Evolutionary conservation across 2,113 vertebrate species (phyloP).

Genomic region (Smithornis capensis): DNA sequence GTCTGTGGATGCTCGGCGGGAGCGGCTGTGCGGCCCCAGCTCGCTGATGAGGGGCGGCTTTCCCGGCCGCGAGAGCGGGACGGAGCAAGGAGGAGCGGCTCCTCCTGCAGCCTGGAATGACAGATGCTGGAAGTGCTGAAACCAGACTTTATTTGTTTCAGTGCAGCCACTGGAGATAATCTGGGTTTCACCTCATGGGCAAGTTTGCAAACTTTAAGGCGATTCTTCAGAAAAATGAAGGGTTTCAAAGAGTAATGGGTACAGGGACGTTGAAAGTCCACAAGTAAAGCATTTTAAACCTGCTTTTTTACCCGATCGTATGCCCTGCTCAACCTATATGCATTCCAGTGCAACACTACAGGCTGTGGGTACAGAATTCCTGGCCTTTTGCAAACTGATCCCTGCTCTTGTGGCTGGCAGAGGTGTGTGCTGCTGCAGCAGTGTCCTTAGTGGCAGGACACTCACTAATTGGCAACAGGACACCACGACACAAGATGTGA

Average conservation of each 20-base stretch:
- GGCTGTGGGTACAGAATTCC: neutral
- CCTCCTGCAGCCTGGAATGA: neutral
- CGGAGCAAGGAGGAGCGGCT: neutral
- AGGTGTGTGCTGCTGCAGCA: neutral
- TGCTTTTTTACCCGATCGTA: neutral
- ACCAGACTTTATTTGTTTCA: neutral
- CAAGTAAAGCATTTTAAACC: neutral
- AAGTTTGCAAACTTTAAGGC: neutral
- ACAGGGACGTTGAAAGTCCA: neutral
- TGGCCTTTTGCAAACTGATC: accelerated
- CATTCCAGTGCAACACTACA: accelerated
- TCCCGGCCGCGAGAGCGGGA: accelerated
- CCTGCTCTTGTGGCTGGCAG: neutral
- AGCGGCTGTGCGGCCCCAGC: neutral
- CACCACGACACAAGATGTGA: accelerated
- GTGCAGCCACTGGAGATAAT: neutral
- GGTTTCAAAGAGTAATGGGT: accelerated
- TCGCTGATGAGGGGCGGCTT: neutral
- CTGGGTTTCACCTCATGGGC: accelerated
- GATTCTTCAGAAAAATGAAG: neutral
- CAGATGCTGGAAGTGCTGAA: neutral
- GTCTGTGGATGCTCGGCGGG: neutral
- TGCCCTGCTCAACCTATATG: too few species aligned
- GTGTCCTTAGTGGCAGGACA: too few species aligned
- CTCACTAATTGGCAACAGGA: accelerated